Percentiles rank a stretch among this genome's conserved stretches.
Evolutionary conservation across 1,140 invertebrate species (phyloP).

Genomic region (Acromyrmex charruanus): DNA sequence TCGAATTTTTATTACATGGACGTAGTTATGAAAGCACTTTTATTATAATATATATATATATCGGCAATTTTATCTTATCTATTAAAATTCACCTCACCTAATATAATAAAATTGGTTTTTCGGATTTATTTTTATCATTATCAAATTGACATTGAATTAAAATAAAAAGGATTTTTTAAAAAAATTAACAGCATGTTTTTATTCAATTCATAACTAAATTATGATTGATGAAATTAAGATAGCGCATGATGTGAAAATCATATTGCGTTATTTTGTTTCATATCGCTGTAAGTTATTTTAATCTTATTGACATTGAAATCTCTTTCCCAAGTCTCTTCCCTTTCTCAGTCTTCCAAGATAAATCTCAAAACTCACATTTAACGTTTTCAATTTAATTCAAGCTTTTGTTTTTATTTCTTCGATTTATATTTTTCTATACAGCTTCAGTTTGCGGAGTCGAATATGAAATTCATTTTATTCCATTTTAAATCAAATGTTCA

Average conservation of each 20-base stretch:
- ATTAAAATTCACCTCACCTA: not conserved
- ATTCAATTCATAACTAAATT: not conserved
- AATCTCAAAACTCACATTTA: not conserved
- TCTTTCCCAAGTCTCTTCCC: not conserved
- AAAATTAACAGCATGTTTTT: slow-evolving; percentile 4
- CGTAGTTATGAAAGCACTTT: not conserved
- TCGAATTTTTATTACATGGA: not conserved
- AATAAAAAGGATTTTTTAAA: not conserved
- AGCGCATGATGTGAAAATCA: slow-evolving; percentile 5
- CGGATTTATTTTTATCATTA: not conserved
- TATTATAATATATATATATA: not conserved
- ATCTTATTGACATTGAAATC: slow-evolving; percentile 41
- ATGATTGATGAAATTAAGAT: slow-evolving; percentile 31
- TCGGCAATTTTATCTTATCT: not conserved
- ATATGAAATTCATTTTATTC: not conserved
- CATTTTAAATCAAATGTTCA: not conserved
- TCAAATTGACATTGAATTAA: slow-evolving; percentile 21
- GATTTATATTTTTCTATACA: not conserved
- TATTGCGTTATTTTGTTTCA: slow-evolving; percentile 8
- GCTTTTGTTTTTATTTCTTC: slow-evolving; percentile 33
- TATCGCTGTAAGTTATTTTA: slow-evolving; percentile 39
- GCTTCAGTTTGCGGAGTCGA: not conserved
- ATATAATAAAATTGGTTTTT: not conserved
- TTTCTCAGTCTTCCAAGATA: slow-evolving; percentile 35
- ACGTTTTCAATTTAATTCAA: slow-evolving; percentile 22